Base-by-base conservation (phyloP, 2,888 invertebrate genomes). In the Dicyrtoma fusca region DNA sequence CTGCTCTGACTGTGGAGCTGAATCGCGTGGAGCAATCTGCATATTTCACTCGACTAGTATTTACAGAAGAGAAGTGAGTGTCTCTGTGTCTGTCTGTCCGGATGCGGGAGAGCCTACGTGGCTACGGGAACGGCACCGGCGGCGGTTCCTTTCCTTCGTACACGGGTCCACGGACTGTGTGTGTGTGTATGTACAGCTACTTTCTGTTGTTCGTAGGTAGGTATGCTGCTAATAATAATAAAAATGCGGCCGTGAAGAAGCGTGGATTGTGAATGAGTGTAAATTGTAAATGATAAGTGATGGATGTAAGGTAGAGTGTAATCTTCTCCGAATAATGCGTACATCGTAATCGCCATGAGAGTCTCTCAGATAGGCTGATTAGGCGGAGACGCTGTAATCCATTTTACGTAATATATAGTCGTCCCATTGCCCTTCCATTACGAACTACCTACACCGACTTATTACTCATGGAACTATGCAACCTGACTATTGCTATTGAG, bases 371-470 rank as follows among this genome's bases (percentile, higher is more conserved):
- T 66, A 55, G 66, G 66, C 53, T 66, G 53, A 66, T 66, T 66
- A 66, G 66, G 53, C 66, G 53, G 66, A 53, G 51, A 66, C 66
- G 26, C 34, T 51, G 66, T 49, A 53, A 66, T 66, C 66, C 66
- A 66, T 66, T n/a, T 66, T 66, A 51, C 66, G 53, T 66, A 66
- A 66, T 66, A 34, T 66, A 53, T 66, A 53, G 53, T 63, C 47
- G 45, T 63, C 63, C 63, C 26, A 34, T 51, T 34, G 49, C 65
- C 53, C 65, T 51, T 65, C 53, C 53, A 53, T 51, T 65, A 51
- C 65, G 13, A 3, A 21, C 66, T 66, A 66, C 66, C 66, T 66
- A 66, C 66, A 66, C 55, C 63, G 65, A 26, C 34, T 26, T 26
- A 25, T n/a, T n/a, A 34, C 59, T 34, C 25, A 13, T 4, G 51